phyloP scores from a whole-genome alignment of 2,113 vertebrate genomes.

The Narcine bancroftii region DNA sequence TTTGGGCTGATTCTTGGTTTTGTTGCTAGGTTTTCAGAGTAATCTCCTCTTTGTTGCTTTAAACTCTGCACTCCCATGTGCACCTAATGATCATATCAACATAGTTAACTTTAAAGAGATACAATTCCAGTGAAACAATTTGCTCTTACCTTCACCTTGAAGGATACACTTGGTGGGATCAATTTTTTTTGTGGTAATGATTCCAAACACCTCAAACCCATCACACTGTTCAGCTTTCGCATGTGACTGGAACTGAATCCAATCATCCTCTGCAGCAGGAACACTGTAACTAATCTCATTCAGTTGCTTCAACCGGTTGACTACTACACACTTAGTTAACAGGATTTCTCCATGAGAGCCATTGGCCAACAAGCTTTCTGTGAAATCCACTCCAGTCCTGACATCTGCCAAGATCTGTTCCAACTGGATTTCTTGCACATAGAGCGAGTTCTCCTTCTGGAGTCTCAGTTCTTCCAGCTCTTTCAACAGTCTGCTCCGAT shows the following conservation, averaged over 20 bases:
- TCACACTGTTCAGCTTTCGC: constrained; percentile 64
- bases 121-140: not conserved
- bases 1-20: too few relatives aligned
- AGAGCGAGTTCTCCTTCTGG: constrained; percentile 68
- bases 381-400: constrained; percentile 65
- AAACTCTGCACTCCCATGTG: not conserved
- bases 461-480: constrained; percentile 66
- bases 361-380: constrained; percentile 62
- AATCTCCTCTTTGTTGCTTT: too few relatives aligned
- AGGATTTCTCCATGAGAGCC: constrained; percentile 79
- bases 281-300: constrained; percentile 50
- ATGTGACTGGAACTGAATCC: constrained; percentile 64
- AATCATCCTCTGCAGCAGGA: constrained; percentile 45
- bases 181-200: constrained; percentile 58
- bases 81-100: not conserved
- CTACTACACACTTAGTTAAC: constrained; percentile 65
- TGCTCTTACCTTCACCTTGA: constrained; percentile 71
- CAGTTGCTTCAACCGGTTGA: constrained; percentile 62
- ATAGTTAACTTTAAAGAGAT: not conserved
- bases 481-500: constrained; percentile 65
- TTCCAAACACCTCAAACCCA: constrained; percentile 73
- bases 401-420: constrained; percentile 75
- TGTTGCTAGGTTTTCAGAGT: too few relatives aligned
- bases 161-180: constrained; percentile 70
- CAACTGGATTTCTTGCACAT: constrained; percentile 73